Evolutionary conservation across 2,888 invertebrate species (phyloP), one percentile per base, ranked within the genome.

Genomic region (Pediacus dermestoides): DNA sequence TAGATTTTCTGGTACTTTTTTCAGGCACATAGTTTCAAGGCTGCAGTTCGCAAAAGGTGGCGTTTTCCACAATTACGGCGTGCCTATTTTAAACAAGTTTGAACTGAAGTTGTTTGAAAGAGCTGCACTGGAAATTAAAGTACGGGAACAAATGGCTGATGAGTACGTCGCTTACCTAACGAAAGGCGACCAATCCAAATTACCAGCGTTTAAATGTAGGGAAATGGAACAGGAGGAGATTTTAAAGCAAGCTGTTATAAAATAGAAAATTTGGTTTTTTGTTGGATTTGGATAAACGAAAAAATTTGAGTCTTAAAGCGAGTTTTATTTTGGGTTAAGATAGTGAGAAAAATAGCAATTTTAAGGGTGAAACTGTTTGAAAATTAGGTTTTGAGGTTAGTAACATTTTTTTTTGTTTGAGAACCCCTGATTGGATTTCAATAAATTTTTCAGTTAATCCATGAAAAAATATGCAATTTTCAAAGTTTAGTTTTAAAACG

Each of bases 41-140:
- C 70, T 78, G 42, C 71, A 72, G 44, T 68, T 78, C 42, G 67
- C 70, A 15, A 64, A 67, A 21, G 62, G 60, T 4, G 77, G 77
- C 7, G 70, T 77, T 30, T 49, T 56, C 4, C 72, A 66, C 44
- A 70, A 73, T 53, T 61, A 70, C 28, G 75, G 76, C 1, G 50
- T 78, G 9, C 75, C 76, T 2, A 53, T 43, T 23, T 64, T 78
- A 63, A 68, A 68, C 4, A 66, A 66, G 1, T 21, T 48, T 2
- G 77, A 78, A 53, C 58, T 68, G 2, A 55, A 57, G 0, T 51
- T 63, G 3, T 49, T 74, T 6, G 70, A 74, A 52, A 46, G 62
- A 11, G 70, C 74, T 1, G 40, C 72, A n/a, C 56, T 60, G 16
- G 57, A 70, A 2, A 56, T 78, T 1, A 46, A 51, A 26, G 43